These are phyloP conservation scores for Bombus consobrinus DNA, from an alignment of 1,140 invertebrate genomes.

Conservation along the genomic window DNA sequence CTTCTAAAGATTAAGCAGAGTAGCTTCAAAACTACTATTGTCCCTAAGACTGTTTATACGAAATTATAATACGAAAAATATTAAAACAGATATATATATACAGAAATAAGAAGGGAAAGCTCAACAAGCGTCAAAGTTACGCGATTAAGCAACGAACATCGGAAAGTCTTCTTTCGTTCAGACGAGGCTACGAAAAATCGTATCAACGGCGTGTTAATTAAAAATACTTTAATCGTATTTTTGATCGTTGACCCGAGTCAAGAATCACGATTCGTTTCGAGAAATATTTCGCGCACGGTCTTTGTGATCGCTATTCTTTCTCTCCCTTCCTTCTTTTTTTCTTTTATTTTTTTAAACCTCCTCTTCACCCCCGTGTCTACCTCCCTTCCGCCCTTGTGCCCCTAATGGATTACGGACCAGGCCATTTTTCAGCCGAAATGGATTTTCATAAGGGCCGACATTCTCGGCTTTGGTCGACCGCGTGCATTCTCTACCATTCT, in stretches of 20 bases:
- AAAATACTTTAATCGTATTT: not conserved
- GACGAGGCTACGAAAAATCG: no score
- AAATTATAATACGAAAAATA: no score
- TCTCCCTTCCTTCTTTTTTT: not conserved
- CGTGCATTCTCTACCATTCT: constrained; percentile 52
- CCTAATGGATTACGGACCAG: constrained; percentile 70
- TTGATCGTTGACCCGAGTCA: not conserved
- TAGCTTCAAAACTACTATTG: no score
- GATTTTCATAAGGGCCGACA: constrained; percentile 72
- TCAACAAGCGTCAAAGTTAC: no score
- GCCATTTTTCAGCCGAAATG: constrained; percentile 77
- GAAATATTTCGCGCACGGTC: constrained; percentile 19
- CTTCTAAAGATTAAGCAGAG: no score
- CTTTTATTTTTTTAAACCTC: not conserved
- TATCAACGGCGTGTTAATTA: no score
- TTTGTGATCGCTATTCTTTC: constrained; percentile 22
- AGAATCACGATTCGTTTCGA: constrained; percentile 32
- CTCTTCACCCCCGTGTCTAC: constrained; percentile 12
- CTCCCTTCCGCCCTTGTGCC: constrained; percentile 50
- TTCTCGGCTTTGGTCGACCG: constrained; percentile 66
- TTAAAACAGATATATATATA: no score
- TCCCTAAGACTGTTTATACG: no score
- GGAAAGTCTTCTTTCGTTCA: no score
- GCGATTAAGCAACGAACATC: no score
- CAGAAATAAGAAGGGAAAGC: no score